Conservation (phyloP, 2,797 vertebrate species). For the Enteromius paludinosus region DNA sequence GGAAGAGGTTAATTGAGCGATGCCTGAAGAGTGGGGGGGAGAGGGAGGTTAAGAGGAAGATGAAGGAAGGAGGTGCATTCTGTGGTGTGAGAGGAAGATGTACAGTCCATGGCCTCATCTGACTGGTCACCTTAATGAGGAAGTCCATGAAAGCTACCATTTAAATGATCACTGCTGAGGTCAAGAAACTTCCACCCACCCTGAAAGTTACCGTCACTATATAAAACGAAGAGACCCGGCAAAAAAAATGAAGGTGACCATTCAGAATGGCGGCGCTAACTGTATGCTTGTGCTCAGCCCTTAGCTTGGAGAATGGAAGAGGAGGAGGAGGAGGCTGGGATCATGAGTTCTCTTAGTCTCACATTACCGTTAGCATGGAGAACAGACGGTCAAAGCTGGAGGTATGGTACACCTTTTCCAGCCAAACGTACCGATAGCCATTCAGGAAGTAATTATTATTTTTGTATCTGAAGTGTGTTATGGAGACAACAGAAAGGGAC, state of each 20-base stretch:
- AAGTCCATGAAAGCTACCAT: conserved; percentile 56
- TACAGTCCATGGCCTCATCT: conserved; percentile 88
- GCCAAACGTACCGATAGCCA: conserved; percentile 99
- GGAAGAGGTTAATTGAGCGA: conserved; percentile 99
- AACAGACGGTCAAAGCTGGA: conserved; percentile 99
- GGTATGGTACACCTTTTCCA: conserved; percentile 99
- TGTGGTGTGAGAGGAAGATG: conserved; percentile 80
- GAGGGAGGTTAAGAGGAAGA: conserved; percentile 79
- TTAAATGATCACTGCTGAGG: not conserved
- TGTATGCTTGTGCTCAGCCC: conserved; percentile 83
- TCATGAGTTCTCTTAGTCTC: conserved; percentile 83
- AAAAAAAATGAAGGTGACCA: conserved; percentile 81
- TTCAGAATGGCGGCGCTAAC: conserved; percentile 91
- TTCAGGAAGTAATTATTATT: conserved; percentile 99
- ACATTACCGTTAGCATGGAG: conserved; percentile 99
- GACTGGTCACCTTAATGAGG: conserved; percentile 89
- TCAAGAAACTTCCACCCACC: conserved; percentile 17
- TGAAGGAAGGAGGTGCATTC: conserved; percentile 56
- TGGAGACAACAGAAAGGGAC: conserved; percentile 81
- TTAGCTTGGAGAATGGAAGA: conserved; percentile 83
- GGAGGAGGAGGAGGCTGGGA: conserved; percentile 71
- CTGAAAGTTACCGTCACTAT: not conserved
- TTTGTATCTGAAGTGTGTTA: conserved; percentile 99
- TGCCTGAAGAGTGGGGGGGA: conserved; percentile 91
- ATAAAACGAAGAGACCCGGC: conserved; percentile 22